phyloP scores from a whole-genome alignment of 2,797 vertebrate genomes.

The Pogonophryne albipinna region DNA sequence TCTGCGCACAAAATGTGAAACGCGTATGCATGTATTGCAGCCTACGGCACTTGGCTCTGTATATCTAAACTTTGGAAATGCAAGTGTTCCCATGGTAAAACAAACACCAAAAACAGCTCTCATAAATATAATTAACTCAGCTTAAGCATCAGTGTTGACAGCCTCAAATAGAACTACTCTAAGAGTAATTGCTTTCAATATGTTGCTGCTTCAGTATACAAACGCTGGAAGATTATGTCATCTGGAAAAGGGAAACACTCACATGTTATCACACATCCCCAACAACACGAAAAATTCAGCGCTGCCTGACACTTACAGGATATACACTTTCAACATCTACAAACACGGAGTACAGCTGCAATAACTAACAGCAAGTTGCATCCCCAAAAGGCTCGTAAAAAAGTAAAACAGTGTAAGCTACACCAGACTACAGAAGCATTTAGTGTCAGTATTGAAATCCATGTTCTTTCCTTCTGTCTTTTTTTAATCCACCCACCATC shows the following conservation, averaged over 20 bases:
- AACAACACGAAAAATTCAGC: neutral
- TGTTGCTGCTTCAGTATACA: constrained; percentile 6
- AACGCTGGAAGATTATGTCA: constrained; percentile 8
- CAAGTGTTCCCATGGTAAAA: constrained; percentile 18
- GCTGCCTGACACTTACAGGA: neutral
- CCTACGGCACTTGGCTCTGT: constrained; percentile 32
- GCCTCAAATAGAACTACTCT: neutral
- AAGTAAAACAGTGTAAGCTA: constrained; percentile 1
- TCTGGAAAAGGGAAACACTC: constrained; percentile 3
- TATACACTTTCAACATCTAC: neutral
- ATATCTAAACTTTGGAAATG: constrained; percentile 34
- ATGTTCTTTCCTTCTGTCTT: no score
- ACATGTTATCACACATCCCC: neutral
- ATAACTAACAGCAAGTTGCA: neutral
- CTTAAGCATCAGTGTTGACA: constrained; percentile 3
- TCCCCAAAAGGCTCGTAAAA: neutral
- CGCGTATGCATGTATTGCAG: constrained; percentile 15
- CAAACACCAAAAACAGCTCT: constrained; percentile 19
- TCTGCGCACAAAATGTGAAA: constrained; percentile 21
- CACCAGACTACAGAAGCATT: neutral
- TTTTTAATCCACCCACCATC: neutral
- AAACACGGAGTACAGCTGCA: neutral
- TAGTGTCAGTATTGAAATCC: no score
- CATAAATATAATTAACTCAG: constrained; percentile 15
- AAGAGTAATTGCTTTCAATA: constrained; percentile 17